Evolutionary conservation across 2,113 vertebrate species (phyloP).

Genomic region (Taxidea taxus): DNA sequence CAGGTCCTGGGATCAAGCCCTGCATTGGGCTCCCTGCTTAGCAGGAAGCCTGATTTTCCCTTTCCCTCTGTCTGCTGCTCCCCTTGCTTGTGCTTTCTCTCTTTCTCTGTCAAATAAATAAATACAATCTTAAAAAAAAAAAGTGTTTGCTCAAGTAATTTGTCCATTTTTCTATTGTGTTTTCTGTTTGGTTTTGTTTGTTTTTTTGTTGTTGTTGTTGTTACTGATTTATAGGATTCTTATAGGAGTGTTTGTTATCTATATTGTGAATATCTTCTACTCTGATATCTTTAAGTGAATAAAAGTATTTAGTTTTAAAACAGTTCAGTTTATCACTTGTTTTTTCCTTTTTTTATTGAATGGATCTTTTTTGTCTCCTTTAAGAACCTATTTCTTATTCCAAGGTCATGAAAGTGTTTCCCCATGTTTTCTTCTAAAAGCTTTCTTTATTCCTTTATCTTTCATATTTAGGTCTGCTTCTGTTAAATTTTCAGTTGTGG

Average conservation of each 20-base stretch:
- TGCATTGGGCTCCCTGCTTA: no score
- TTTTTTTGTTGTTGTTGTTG: neutral
- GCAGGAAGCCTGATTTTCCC: no score
- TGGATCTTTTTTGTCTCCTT: neutral
- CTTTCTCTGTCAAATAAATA: no score
- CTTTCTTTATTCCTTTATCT: neutral
- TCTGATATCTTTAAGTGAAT: neutral
- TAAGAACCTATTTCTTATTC: constrained; percentile 5
- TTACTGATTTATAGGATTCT: neutral
- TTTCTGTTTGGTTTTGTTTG: neutral
- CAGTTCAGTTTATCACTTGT: neutral
- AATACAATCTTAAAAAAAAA: no score
- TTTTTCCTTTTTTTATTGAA: neutral
- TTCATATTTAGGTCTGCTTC: neutral
- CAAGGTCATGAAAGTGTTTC: neutral
- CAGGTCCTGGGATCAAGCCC: no score
- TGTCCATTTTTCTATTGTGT: neutral
- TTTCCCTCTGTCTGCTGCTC: no score
- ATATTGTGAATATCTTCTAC: neutral
- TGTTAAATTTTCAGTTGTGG: neutral
- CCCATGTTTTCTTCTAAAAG: neutral
- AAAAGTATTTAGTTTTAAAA: neutral
- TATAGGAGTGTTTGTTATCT: neutral
- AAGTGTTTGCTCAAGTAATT: neutral
- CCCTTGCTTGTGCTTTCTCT: no score